Base-by-base conservation (phyloP, 2,888 invertebrate species). In the Heliconius cydno region DNA sequence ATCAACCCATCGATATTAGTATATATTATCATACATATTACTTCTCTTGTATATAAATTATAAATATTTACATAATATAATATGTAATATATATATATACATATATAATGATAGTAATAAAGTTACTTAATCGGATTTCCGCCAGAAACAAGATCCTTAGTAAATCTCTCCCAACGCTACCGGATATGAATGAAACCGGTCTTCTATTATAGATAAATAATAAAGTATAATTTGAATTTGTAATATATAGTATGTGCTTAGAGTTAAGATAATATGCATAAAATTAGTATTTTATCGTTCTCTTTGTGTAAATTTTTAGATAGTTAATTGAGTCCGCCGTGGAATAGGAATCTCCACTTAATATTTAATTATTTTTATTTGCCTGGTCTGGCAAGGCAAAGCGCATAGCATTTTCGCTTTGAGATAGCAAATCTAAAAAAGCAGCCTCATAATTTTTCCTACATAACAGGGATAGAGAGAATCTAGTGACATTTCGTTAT, bases 71-170 rank as follows among this genome's bases (percentile, higher is more conserved):
- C n/a, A 68, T 41, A 68, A 30, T 22, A 34, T 10, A 41, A 41
- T 41, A 41, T 41, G 12, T 9, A 12, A 41, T 12, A 12, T 30
- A 3, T 30, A 10, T 38, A 38, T 38, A 34, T 38, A 38, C 38
- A 38, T n/a, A n/a, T 65, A 12, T 30, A 25, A 30, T 30, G 75
- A 63, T 41, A 65, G 38, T 46, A 41, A 41, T 75, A 19, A 46
- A 41, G 41, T 75, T 75, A 66, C 46, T 66, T 75, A 65, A 75
- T 75, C 63, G n/a, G 65, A 65, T 63, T 66, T 75, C 75, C 75
- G 75, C 30, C n/a, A 41, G 75, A 75, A 75, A 75, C 75, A 38
- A 65, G 65, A 75, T 75, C 65, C 41, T 65, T 22, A 41, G 28
- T 73, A 15, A 70, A 70, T 38, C 38, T 75, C 65, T 75, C 41